phyloP scores from a whole-genome alignment of 2,888 invertebrate species.

The Bombylius major region DNA sequence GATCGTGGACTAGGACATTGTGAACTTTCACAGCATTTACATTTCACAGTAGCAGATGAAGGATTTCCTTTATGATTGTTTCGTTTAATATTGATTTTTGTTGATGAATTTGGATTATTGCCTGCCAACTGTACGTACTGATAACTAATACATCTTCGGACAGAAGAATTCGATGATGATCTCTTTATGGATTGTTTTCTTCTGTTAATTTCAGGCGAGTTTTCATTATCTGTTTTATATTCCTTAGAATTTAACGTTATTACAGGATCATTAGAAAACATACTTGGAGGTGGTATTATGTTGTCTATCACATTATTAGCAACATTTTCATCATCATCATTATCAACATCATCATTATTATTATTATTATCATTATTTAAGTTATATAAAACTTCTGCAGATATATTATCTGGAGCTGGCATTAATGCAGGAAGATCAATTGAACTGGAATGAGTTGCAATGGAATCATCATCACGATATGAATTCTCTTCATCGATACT shows the following conservation, averaged over 20 bases:
- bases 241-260: neutral
- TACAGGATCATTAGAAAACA: constrained; percentile 43
- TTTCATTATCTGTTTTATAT: constrained; percentile 3
- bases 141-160: constrained; percentile 40
- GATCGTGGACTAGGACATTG: constrained; percentile 57
- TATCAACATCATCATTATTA: constrained; percentile 14
- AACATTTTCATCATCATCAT: constrained; percentile 20
- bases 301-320: constrained; percentile 19
- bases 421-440: constrained; percentile 41
- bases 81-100: neutral
- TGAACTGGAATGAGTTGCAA: constrained; percentile 44
- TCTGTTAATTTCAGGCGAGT: constrained; percentile 32
- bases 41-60: constrained; percentile 23
- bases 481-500: constrained; percentile 7
- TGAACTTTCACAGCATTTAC: constrained; percentile 49
- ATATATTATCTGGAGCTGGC: constrained; percentile 41
- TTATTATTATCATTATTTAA: constrained; percentile 23
- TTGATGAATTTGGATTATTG: constrained; percentile 8
- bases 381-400: constrained; percentile 44
- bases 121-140: constrained; percentile 34
- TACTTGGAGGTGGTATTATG: constrained; percentile 43
- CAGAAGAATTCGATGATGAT: constrained; percentile 19
- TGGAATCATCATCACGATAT: constrained; percentile 20
- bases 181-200: constrained; percentile 14
- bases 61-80: constrained; percentile 9